Evolutionary conservation across 1,140 invertebrate genomes (phyloP), one percentile per base, ranked within the genome.

Genomic region (Sarcophaga peregrina): DNA sequence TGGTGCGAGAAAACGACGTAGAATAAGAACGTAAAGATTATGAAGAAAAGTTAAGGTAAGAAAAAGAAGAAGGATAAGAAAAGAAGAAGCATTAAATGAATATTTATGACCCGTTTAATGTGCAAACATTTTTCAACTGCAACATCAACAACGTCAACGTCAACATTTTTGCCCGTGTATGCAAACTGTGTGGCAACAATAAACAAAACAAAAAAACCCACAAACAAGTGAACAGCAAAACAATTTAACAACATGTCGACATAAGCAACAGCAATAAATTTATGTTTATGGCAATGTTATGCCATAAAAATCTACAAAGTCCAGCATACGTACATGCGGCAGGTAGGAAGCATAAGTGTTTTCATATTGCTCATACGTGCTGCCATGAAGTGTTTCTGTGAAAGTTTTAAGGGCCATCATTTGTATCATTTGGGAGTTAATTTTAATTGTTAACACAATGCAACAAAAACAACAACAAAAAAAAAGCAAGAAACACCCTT

Each of bases 221-320:
- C 54, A n/a, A 11, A 58, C 52, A 15, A 58, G 11, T 15, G 13
- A 58, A 58, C 54, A 58, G 54, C n/a, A 58, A 58, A 58, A 58
- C 54, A 68, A 17, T 68, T 68, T 68, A 68, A 68, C 62, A 68
- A 68, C 62, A n/a, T 68, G 62, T 68, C 17, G 62, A 68, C 62
- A 68, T 25, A 17, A 20, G 25, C 25, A 20, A 25, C 62, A 25
- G 62, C 20, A 17, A 68, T 68, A 68, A 68, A 68, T 68, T n/a
- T n/a, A 68, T 25, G 62, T 68, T 68, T 68, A 68, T 68, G 62
- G 17, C 62, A 8, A 10, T n/a, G n/a, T n/a, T n/a, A n/a, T 37
- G 25, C 25, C 25, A 37, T 37, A 37, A 37, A 37, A 37, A 37
- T 4, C 1, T 37, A 37, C 25, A 37, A 37, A 37, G 25, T 37